These are phyloP conservation scores for Cancer borealis DNA, from an alignment of 2,888 invertebrate genomes.

Conservation along the genomic window DNA sequence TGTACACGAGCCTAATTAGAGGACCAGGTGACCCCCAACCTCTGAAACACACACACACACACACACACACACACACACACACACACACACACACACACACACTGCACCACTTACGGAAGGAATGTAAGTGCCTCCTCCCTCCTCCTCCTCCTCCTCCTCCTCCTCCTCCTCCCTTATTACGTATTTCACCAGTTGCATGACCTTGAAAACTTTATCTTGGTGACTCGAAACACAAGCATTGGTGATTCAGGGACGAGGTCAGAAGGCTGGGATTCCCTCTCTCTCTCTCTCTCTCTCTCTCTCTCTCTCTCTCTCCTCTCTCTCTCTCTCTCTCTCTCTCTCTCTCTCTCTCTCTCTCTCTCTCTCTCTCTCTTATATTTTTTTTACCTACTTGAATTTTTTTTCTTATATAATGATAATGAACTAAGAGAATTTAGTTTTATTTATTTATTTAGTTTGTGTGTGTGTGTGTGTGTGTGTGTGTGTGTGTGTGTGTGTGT, in stretches of 20 bases:
- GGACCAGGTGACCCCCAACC: neutral
- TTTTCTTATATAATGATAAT: neutral
- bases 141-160: neutral
- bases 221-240: no score
- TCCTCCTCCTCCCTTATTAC: neutral
- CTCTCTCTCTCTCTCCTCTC: no score
- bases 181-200: neutral
- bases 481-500: neutral
- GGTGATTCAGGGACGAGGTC: no score
- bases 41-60: neutral
- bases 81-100: conserved; percentile 24
- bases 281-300: no score
- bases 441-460: neutral
- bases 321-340: no score
- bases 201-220: neutral
- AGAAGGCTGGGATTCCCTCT: no score
- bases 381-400: no score
- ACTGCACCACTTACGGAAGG: neutral
- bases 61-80: conserved; percentile 33
- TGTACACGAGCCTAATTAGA: neutral
- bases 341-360: no score
- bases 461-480: neutral
- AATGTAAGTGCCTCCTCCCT: neutral
- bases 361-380: no score
- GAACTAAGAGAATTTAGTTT: neutral